Base-by-base conservation (phyloP, 2,113 vertebrate genomes). In the Chascanopsetta lugubris region DNA sequence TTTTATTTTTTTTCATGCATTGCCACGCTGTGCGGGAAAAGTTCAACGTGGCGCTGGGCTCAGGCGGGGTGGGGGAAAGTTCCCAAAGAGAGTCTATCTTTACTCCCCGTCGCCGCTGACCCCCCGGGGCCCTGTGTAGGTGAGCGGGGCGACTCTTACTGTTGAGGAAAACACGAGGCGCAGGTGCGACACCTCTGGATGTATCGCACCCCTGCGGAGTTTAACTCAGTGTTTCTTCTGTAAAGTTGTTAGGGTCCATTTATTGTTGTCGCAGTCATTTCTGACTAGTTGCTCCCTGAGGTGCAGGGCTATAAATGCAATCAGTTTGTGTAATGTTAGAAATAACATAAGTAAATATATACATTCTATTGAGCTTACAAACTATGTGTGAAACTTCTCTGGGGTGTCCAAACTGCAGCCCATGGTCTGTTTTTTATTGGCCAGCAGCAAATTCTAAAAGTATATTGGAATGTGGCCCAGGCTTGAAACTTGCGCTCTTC, bases 1-100 rank as follows among this genome's bases (percentile, higher is more conserved):
- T n/a, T n/a, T n/a, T n/a, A n/a, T 81, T 84, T 84, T 82, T 84
- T 84, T 87, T 76, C 57, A 77, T 81, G 84, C 70, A 76, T n/a
- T n/a, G n/a, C n/a, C n/a, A n/a, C n/a, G 63, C 82, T 80, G 68
- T 45, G 61, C 68, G 76, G 36, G 59, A 85, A 86, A 77, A 82
- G 80, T 85, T 84, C 79, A 80, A 87, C 85, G 83, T 80, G 70
- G 61, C 55, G 24, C 69, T 70, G 17, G n/a, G 32, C 75, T 80
- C 38, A 13, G 56, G 10, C 59, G 50, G 51, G n/a, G n/a, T n/a
- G n/a, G n/a, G n/a, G n/a, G 40, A 72, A 84, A 85, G 80, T 82
- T 86, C 78, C 83, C 69, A 80, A 68, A 78, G 67, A 20, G 67
- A 22, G n/a, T 71, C 62, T 83, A 51, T 69, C 54, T 67, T 60